These are phyloP conservation scores for Neocrepidodera transversa DNA, from an alignment of 2,888 invertebrate genomes.

Conservation along the genomic window DNA sequence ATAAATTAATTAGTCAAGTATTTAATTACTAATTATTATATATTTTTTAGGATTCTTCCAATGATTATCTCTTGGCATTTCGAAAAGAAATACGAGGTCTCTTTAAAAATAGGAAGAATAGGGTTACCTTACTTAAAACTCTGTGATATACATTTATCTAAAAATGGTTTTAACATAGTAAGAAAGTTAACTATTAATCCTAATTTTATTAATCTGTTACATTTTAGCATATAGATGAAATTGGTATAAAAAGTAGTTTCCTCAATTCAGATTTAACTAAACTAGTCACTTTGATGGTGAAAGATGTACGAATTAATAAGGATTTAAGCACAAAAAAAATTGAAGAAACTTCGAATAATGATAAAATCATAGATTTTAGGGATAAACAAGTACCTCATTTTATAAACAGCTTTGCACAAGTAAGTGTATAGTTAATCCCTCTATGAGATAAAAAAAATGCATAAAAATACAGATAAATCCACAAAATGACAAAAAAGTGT, in stretches of 20 bases:
- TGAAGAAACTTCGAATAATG: slow-evolving; percentile 53
- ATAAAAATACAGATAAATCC: too few species aligned
- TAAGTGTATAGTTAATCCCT: too few species aligned
- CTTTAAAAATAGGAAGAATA: slow-evolving; percentile 81
- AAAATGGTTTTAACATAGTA: slow-evolving; percentile 68
- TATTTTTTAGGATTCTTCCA: slow-evolving; percentile 74
- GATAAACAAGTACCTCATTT: slow-evolving; percentile 79
- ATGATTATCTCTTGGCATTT: slow-evolving; percentile 80
- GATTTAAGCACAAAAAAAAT: slow-evolving; percentile 62
- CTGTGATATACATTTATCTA: slow-evolving; percentile 80
- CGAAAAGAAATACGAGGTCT: slow-evolving; percentile 79
- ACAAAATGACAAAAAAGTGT: too few species aligned
- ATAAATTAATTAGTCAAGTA: too few species aligned
- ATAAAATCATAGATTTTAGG: slow-evolving; percentile 68
- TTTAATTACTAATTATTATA: too few species aligned
- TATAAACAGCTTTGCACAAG: slow-evolving; percentile 84
- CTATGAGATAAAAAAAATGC: too few species aligned
- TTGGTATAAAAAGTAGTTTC: slow-evolving; percentile 85
- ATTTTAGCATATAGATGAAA: slow-evolving; percentile 81
- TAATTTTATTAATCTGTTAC: too few species aligned
- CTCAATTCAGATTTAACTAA: slow-evolving; percentile 89
- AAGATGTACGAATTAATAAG: slow-evolving; percentile 81
- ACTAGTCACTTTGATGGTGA: slow-evolving; percentile 80
- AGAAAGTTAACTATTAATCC: too few species aligned
- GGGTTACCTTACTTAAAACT: slow-evolving; percentile 81